Evolutionary conservation across 2,888 invertebrate species (phyloP).

Genomic region (Argynnis bischoffii): DNA sequence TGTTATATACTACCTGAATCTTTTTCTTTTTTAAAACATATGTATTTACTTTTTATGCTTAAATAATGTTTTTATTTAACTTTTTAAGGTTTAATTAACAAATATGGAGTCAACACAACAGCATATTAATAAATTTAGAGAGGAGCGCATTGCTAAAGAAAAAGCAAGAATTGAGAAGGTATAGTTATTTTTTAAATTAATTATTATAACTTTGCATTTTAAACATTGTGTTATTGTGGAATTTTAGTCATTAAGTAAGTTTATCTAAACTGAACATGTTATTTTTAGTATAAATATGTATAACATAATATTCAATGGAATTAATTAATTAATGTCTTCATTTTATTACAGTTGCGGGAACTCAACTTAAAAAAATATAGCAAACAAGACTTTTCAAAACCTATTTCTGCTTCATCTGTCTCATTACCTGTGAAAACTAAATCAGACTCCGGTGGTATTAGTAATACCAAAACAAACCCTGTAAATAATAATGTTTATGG

Average conservation of each 20-base stretch:
- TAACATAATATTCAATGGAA: too few species aligned
- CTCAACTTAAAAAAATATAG: conserved; percentile 66
- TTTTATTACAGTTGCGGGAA: conserved; percentile 60
- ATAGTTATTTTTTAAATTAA: conserved; percentile 24
- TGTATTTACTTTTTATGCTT: too few species aligned
- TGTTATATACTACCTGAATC: too few species aligned
- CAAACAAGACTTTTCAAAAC: conserved; percentile 27
- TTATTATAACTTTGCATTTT: not conserved
- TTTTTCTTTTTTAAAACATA: too few species aligned
- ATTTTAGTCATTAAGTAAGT: too few species aligned
- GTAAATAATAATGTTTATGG: conserved; percentile 50
- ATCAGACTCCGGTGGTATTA: conserved; percentile 20
- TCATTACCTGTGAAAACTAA: conserved; percentile 35
- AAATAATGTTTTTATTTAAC: not conserved
- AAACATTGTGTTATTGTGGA: not conserved
- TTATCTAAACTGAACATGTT: not conserved
- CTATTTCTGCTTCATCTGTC: conserved; percentile 34
- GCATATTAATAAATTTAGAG: conserved; percentile 58
- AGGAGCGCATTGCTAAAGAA: conserved; percentile 66
- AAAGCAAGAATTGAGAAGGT: conserved; percentile 73
- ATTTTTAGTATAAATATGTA: not conserved
- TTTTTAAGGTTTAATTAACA: not conserved
- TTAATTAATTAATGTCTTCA: not conserved
- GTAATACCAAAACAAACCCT: conserved; percentile 20
- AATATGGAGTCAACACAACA: conserved; percentile 53